These are phyloP conservation scores for Oreochromis mossambicus DNA, from an alignment of 2,797 vertebrate genomes.

Conservation along the genomic window DNA sequence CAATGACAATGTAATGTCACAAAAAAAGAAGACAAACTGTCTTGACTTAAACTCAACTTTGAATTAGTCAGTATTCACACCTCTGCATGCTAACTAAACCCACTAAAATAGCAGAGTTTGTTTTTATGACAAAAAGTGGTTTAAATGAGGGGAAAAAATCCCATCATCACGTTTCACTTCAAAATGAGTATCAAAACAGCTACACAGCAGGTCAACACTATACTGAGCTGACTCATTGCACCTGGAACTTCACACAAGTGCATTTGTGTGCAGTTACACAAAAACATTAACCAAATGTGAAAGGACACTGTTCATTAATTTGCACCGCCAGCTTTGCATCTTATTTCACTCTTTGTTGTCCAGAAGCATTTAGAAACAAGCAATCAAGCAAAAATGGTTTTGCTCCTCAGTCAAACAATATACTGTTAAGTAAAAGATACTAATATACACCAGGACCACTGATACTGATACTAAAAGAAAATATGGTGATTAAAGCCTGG, in stretches of 20 bases:
- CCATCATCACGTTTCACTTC: not conserved
- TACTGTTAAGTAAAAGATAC: not conserved
- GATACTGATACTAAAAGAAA: not conserved
- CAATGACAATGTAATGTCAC: not conserved
- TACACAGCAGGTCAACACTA: not conserved
- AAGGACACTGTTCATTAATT: not conserved
- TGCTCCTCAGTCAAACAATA: not conserved
- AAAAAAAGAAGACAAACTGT: not conserved
- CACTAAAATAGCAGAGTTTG: not conserved
- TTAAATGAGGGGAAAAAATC: not conserved
- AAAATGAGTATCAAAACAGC: not conserved
- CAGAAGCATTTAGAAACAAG: not conserved
- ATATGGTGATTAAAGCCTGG: not conserved
- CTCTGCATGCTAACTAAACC: not conserved
- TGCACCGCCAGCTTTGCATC: not conserved
- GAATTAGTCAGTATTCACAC: not conserved
- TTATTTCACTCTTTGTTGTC: not conserved
- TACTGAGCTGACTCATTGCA: not conserved
- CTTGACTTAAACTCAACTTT: not conserved
- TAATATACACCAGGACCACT: not conserved
- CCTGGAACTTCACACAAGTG: not conserved
- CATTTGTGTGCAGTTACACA: not conserved
- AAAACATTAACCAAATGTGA: not conserved
- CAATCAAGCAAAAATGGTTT: not conserved
- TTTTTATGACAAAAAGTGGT: not conserved